Evolutionary conservation across 2,797 vertebrate genomes (phyloP).

Genomic region (Amblyopsis hoosieri): DNA sequence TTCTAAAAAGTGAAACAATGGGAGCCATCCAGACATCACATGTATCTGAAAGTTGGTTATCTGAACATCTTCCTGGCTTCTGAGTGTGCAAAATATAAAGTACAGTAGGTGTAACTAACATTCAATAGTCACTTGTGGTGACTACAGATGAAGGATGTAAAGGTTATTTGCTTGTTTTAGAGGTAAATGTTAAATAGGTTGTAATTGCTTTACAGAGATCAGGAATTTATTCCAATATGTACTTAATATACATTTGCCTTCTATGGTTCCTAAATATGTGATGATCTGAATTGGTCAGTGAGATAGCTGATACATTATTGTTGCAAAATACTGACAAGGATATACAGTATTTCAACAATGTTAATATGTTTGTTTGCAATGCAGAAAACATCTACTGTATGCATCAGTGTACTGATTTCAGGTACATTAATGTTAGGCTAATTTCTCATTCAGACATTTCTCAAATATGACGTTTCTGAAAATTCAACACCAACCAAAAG

Average conservation of each 20-base stretch:
- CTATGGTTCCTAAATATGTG: conserved; percentile 14
- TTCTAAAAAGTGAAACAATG: conserved; percentile 8
- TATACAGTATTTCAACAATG: not conserved
- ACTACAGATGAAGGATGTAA: no score
- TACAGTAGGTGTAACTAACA: no score
- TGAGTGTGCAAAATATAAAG: no score
- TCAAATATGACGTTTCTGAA: conserved; percentile 50
- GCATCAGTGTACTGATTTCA: not conserved
- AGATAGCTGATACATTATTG: not conserved
- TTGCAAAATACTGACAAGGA: not conserved
- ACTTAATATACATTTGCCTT: not conserved
- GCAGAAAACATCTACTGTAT: conserved; percentile 25
- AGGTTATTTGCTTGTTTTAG: no score
- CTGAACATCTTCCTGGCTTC: conserved; percentile 1
- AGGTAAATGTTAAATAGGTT: no score
- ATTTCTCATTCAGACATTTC: conserved; percentile 52
- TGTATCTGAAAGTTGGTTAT: conserved; percentile 8
- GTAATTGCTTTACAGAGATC: no score
- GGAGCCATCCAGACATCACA: conserved; percentile 16
- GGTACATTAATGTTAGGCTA: conserved; percentile 31
- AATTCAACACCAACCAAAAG: conserved; percentile 65
- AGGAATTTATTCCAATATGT: not conserved
- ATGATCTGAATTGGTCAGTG: conserved; percentile 4
- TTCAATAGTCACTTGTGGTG: not conserved
- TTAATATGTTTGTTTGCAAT: conserved; percentile 16